Base-by-base conservation (phyloP, 1,140 invertebrate genomes). In the Bombus huntii region DNA sequence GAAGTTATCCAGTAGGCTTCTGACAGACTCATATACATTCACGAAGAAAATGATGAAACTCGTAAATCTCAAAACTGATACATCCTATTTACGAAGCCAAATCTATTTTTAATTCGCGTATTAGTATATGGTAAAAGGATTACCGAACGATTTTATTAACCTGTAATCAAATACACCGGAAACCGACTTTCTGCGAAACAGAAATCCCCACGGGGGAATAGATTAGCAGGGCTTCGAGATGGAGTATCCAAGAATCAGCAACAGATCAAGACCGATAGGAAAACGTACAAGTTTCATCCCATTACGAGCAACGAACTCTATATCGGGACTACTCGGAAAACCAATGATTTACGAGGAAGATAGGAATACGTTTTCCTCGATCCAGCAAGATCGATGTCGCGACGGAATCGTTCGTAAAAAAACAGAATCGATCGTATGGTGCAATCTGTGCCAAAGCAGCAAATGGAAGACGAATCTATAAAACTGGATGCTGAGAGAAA, bases 231-330 rank as follows among this genome's bases (percentile, higher is more conserved):
- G 82, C 74, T 83, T 83, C 82, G 59, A 37, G 44, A 53, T 37
- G 34, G n/a, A 42, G 22, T 66, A 65, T 75, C 57, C 42, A 37
- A 42, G 71, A 65, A 75, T 75, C 81, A 65, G 57, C n/a, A 12
- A n/a, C 15, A 70, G 82, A 83, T 70, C 74, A 59, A 44, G 39
- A 37, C 62, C 39, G 62, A 39, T 47, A 22, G 10, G 82, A 83
- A 78, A 57, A 57, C 82, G 65, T 83, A 83, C 82, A 70, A 78
- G 82, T 70, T 83, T 42, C 59, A 83, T 78, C 74, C 74, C 74
- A 78, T 83, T 83, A 83, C 62, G 44, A 37, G 70, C 59, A 62
- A 70, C 62, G 47, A 65, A 66, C 72, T 28, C n/a, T 13, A 37
- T 2, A 75, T 66, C 37, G n/a, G 3, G 4, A 57, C 9, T 18